Conservation (phyloP, 2,113 vertebrate species). For the Tapirus terrestris region DNA sequence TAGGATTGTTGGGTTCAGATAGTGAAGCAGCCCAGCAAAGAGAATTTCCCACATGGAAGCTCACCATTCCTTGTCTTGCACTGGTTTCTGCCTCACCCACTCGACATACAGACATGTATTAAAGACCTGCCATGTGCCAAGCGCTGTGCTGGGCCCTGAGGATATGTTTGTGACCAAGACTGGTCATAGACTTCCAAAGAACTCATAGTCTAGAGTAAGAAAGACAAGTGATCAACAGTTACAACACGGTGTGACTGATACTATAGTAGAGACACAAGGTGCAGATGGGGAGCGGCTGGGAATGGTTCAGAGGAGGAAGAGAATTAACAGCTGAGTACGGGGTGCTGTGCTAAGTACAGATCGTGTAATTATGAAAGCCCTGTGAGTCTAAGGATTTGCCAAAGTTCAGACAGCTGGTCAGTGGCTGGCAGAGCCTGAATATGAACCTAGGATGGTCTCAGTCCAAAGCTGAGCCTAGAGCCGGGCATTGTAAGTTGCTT, state of each 20-base stretch:
- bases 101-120: not conserved
- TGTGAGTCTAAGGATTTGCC: not conserved
- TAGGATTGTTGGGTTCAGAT: not conserved
- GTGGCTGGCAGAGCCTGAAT: constrained; percentile 4
- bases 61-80: not conserved
- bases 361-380: not conserved
- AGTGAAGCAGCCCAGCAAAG: not conserved
- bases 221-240: not conserved
- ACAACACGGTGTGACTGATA: not conserved
- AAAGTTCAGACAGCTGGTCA: not conserved
- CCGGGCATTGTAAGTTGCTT: not conserved
- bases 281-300: not conserved
- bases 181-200: not conserved
- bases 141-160: not conserved
- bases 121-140: not conserved
- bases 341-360: not conserved
- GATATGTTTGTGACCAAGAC: not conserved
- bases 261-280: not conserved
- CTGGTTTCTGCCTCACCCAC: not conserved
- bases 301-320: not conserved
- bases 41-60: not conserved
- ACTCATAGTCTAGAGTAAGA: not conserved
- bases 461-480: not conserved
- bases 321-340: not conserved
- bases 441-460: not conserved